These are phyloP conservation scores for Illadopsis cleaveri DNA, from an alignment of 2,113 vertebrate genomes.

Conservation along the genomic window DNA sequence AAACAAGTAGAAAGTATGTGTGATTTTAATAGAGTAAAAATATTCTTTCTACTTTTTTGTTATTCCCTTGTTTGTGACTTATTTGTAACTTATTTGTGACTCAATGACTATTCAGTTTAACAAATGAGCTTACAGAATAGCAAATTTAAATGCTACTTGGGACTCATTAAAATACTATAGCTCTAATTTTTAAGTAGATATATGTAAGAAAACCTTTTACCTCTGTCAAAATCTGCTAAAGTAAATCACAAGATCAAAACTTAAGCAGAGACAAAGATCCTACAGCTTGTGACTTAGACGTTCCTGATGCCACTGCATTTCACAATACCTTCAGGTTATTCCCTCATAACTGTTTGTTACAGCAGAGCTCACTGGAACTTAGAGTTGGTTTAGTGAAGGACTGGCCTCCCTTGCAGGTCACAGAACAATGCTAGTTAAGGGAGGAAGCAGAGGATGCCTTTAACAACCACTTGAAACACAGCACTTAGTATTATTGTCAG, in stretches of 20 bases:
- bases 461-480: background rate
- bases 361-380: background rate
- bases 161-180: background rate
- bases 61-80: background rate
- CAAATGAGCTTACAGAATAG: background rate
- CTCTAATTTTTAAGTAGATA: background rate
- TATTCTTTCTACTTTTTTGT: background rate
- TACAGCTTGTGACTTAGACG: background rate
- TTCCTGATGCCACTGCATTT: background rate
- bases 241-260: background rate
- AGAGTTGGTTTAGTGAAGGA: background rate
- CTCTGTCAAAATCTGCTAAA: background rate
- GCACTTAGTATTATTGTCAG: accelerated
- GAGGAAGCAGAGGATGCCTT: background rate
- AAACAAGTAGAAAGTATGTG: background rate
- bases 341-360: background rate
- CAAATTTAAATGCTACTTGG: background rate
- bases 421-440: background rate
- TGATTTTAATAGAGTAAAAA: background rate
- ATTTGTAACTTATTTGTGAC: background rate
- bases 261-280: background rate
- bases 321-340: background rate
- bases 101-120: background rate
- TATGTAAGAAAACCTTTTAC: background rate
- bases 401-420: background rate